Conservation (phyloP, 2,797 vertebrate genomes). For the Poeciliopsis turneri region DNA sequence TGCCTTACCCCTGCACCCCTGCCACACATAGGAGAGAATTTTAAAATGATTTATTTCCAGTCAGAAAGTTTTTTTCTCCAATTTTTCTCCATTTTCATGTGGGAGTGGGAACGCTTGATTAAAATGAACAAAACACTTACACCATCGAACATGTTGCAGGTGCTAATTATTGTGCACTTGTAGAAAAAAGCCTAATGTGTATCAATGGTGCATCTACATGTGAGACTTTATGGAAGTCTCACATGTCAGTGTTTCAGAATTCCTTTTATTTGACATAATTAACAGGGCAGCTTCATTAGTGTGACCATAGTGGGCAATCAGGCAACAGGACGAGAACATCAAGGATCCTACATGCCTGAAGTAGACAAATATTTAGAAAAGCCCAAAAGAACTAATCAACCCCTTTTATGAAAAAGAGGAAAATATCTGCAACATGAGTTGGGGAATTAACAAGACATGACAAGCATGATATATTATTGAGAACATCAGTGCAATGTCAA, state of each 20-base stretch:
- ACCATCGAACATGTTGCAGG: no score
- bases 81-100: no score
- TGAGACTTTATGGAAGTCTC: background rate
- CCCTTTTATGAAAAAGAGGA: background rate
- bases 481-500: background rate
- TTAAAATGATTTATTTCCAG: no score
- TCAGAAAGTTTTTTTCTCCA: no score
- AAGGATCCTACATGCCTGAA: background rate
- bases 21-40: no score
- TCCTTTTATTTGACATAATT: background rate
- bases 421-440: background rate
- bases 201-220: background rate
- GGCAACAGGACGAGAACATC: background rate
- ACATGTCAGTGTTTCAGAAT: background rate
- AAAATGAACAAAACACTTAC: no score
- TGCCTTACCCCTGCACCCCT: no score
- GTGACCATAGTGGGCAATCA: background rate
- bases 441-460: background rate
- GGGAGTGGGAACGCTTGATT: no score
- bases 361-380: background rate
- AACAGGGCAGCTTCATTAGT: background rate
- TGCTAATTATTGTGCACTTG: no score
- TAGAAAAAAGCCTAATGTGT: no score
- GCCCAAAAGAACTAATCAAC: background rate
- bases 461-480: background rate